Evolutionary conservation across 2,888 invertebrate genomes (phyloP), one percentile per base, ranked within the genome.

Genomic region (Brachyptera putata): DNA sequence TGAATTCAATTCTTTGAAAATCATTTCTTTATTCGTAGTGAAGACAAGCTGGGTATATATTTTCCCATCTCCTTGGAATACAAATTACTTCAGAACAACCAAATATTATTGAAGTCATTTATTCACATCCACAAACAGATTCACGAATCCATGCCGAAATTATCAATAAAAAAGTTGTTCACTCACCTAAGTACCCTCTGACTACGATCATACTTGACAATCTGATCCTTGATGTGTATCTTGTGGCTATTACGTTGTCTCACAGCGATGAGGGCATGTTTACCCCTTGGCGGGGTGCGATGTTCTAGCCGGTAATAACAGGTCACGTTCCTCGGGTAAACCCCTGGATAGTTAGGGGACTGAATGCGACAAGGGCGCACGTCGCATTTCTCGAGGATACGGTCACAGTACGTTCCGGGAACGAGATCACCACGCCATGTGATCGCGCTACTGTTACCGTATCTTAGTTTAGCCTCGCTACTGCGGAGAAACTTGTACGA

Each of bases 261-360:
- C 66, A 91, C 84, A 59, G 85, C 85, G 67, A 90, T 77, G 68
- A 89, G 77, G 61, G 88, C 87, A 69, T 89, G 86, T 72, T 87
- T 85, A 66, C 87, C 88, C 14, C 81, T 77, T 13, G 87, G 87
- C 65, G 80, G 76, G 49, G 74, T 72, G 37, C 73, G 67, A 65
- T 77, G 76, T 73, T 83, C 84, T 63, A 87, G 81, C 68, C 85
- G 80, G 78, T 87, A 90, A 72, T 86, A 85, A 75, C 90, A 90
- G 67, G 89, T 89, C 64, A 91, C 86, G 74, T 92, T 92, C 37
- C 64, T 79, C 3, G 92, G 92, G 75, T 93, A 94, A 66, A 91
- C 85, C 57, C 93, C 93, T 11, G 92, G 92, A 75, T 89, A 93
- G 80, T 94, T 94, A 11, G 93, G 94, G 22, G 91, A 91, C 75